Conservation (phyloP, 2,113 vertebrate genomes). For the Neodon shergylaensis region DNA sequence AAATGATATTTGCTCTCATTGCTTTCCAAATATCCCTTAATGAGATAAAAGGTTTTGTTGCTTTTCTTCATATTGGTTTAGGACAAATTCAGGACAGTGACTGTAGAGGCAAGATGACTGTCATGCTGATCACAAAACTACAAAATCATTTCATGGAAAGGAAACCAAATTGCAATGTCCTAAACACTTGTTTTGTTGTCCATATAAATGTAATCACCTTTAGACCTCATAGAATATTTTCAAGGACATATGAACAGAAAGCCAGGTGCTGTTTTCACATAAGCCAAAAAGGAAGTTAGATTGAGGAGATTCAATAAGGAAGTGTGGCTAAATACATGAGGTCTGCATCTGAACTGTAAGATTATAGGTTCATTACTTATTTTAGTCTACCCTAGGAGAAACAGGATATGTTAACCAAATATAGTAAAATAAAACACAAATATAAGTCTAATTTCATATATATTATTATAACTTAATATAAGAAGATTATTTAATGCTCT, state of each 20-base stretch:
- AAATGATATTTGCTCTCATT: background rate
- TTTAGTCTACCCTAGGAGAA: background rate
- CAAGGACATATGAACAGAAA: background rate
- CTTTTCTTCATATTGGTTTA: background rate
- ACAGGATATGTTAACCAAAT: background rate
- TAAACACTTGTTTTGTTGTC: too few species aligned
- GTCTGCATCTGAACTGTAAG: background rate
- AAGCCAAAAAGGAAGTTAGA: background rate
- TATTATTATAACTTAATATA: background rate
- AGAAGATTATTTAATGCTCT: background rate
- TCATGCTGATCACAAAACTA: background rate
- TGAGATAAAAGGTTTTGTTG: background rate
- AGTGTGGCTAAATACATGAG: too few species aligned
- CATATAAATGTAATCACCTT: rapidly evolving
- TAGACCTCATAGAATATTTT: background rate
- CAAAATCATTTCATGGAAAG: background rate
- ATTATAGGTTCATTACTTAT: background rate
- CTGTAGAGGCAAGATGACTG: rapidly evolving
- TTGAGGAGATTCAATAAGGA: background rate
- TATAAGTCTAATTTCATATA: background rate
- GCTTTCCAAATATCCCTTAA: background rate
- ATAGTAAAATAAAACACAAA: background rate
- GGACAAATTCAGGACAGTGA: background rate
- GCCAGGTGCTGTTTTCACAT: background rate
- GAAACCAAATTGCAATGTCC: background rate